Conservation (phyloP, 2,797 vertebrate genomes). For the Allobates femoralis region DNA sequence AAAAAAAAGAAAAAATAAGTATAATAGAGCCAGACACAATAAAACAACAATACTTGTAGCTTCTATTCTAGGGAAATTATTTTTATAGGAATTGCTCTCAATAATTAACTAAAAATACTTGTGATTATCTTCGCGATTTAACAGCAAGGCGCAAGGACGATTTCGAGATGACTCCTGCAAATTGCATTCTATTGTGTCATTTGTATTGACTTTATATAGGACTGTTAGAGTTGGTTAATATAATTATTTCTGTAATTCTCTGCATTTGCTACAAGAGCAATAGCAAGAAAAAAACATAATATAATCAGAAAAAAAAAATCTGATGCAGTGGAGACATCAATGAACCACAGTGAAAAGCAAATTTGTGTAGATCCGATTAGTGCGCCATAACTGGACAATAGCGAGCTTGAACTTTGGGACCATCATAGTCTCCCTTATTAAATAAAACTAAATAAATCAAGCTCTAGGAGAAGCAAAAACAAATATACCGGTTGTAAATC, state of each 20-base stretch:
- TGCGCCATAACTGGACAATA: background rate
- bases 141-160: background rate
- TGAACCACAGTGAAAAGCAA: background rate
- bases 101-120: background rate
- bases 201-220: conserved; percentile 15
- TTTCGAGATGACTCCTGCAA: background rate
- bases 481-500: background rate
- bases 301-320: background rate
- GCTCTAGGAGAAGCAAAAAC: background rate
- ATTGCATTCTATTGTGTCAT: conserved; percentile 17
- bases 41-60: background rate
- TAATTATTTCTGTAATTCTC: conserved; percentile 15
- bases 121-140: background rate
- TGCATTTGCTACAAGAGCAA: background rate
- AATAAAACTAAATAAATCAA: background rate
- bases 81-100: background rate
- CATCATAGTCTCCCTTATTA: background rate
- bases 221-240: conserved; percentile 17
- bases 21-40: background rate
- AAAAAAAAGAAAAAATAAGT: no score
- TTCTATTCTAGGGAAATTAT: background rate
- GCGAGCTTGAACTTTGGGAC: background rate
- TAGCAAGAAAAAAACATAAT: background rate
- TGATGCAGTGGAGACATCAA: background rate
- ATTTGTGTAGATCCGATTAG: background rate